Evolutionary conservation across 1,140 invertebrate genomes (phyloP), one percentile per base, ranked within the genome.

Genomic region (Panulirus ornatus): DNA sequence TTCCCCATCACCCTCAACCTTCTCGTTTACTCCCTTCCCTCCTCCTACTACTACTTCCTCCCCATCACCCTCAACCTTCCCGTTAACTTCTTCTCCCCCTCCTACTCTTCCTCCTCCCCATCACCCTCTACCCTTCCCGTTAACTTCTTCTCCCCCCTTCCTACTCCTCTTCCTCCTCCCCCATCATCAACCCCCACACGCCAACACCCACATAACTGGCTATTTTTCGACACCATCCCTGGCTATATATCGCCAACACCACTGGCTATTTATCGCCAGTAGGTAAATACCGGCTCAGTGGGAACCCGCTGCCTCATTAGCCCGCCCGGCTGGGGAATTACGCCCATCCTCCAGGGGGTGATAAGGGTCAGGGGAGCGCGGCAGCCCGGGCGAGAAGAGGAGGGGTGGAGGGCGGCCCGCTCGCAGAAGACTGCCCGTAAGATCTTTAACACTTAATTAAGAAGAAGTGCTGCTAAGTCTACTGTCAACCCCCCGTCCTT

Each of bases 271-370:
- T 75, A 75, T 75, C 71, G 71, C 71, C 27, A 38, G 19, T 34
- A 75, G 71, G 71, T 75, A 75, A 75, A 38, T 75, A 75, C 27
- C 27, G 34, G 71, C 71, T 75, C 34, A 75, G 71, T 19, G 71
- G 66, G 36, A 40, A 38, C 71, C 36, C 22, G 71, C 27, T 22
- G n/a, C 34, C 40, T 40, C 34, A 38, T 75, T 38, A 19, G 34
- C 34, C 71, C 34, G 34, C 27, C 19, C 16, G 36, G 71, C 34
- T 3, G 66, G 66, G 71, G 71, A 75, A n/a, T 75, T 40, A 34
- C 71, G 71, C 34, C 71, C 71, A 38, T 75, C 71, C 71, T 38
- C 34, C 71, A 19, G 71, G 71, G 71, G 71, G 71, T 19, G 34
- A 40, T 75, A 40, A 16, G 71, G 71, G 30, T 40, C 71, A 75